Base-by-base conservation (phyloP, 2,113 vertebrate species). In the Mesembrinibis cayennensis region DNA sequence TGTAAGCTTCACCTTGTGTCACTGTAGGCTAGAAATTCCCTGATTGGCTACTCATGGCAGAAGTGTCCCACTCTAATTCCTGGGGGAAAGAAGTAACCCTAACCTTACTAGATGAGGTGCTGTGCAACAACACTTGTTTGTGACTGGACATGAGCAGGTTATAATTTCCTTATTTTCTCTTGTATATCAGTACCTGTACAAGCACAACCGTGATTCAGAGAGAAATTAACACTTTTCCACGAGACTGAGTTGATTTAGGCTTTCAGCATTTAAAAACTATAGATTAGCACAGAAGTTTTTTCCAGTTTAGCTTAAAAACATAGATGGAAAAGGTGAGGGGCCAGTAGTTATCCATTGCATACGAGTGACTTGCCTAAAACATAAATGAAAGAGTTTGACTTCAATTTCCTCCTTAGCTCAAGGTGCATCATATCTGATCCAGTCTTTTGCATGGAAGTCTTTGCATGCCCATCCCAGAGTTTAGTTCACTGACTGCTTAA, bases 321-420 rank as follows among this genome's bases (percentile, higher is more conserved):
- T 20, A 26, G 38, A 45, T 0, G 0, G 22, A 82, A 84, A 82
- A 74, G 1, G 19, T 45, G 21, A 89, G 11, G 2, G 5, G 10
- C 10, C 30, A 49, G 9, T 56, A 77, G 9, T 50, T 21, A 25
- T 52, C 3, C 5, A 20, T 17, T 72, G 6, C 6, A 1, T 38
- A 62, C 71, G 3, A 55, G 7, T 52, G 23, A 36, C 8, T 65
- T 80, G 53, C 55, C 16, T 69, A 47, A 80, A 89, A 47, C 0
- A 2, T 32, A 72, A 32, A 65, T 56, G 5, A 69, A 50, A 47
- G 18, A 56, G 2, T 65, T 66, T 50, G 13, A 53, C 12, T 67
- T 67, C n/a, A 50, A 5, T 61, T 83, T 11, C 14, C 13, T 70
- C 42, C 59, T 40, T 87, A 53, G 38, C 10, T 58, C 16, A 91